Base-by-base conservation (phyloP, 2,797 vertebrate species). In the Momotus momota region DNA sequence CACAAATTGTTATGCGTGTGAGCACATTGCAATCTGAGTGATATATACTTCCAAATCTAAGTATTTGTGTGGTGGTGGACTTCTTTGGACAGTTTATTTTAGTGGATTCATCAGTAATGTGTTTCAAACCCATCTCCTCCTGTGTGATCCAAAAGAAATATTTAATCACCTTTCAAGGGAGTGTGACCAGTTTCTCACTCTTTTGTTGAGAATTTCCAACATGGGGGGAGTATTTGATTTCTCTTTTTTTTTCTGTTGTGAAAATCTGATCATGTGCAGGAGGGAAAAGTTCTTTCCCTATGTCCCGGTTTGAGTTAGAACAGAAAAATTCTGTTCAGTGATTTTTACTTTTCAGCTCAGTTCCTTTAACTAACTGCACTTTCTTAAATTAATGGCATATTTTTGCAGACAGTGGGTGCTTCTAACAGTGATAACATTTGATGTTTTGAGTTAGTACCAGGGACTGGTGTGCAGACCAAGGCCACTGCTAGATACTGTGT, bases 181-280 rank as follows among this genome's bases (percentile, higher is more conserved):
- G 5, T 5, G 6, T 12, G 23, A 62, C 22, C 14, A 15, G 17
- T 48, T 81, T 62, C n/a, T 83, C 11, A 11, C 26, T 45, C 26
- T 74, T 49, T 77, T 70, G 12, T 71, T 69, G 7, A n/a, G 17
- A 84, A 52, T 60, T 86, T 93, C n/a, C 27, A 43, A 62, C 22
- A 27, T 3, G 3, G 4, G 25, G 7, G 8, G 15, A 33, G 45
- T 69, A 4, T 72, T 57, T 12, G 66, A 14, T 23, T 17, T 48
- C 16, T 65, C n/a, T 11, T 55, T 91, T 91, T 55, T 17, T 51
- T 94, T 84, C 74, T 73, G 17, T 49, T 89, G 82, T 73, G 40
- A 82, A 89, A 86, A 58, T n/a, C n/a, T 52, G 58, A 13, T 48
- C 27, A 15, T 7, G 14, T 41, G 27, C 40, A 60, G n/a, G 66